A percentile compares a stretch with the other conserved stretches of the same genome.
These are phyloP conservation scores for Cercopithecus neglectus DNA, from an alignment of 2,797 vertebrate species.

Conservation along the genomic window DNA sequence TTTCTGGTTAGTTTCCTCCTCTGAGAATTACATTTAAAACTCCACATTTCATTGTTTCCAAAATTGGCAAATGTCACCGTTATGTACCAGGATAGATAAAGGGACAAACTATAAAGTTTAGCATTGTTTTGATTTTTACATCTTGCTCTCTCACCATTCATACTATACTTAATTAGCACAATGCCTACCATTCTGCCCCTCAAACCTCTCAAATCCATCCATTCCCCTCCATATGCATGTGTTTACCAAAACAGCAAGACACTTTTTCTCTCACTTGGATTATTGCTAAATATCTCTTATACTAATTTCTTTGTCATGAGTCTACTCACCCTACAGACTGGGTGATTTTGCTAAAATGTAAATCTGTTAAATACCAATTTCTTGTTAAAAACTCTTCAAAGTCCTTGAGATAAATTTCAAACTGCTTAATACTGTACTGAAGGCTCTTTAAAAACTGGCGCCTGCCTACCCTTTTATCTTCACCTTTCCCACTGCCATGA, in stretches of 20 bases:
- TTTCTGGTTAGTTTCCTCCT: background rate
- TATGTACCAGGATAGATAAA: background rate
- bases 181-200: background rate
- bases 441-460: background rate
- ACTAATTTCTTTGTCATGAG: background rate
- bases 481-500: background rate
- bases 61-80: background rate
- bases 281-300: background rate
- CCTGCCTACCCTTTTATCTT: background rate
- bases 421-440: background rate
- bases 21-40: background rate
- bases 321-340: background rate
- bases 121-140: background rate
- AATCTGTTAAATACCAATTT: background rate
- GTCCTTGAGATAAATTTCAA: background rate
- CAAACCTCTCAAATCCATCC: background rate
- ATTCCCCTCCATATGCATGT: background rate
- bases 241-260: background rate
- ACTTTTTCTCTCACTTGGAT: background rate
- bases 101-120: background rate
- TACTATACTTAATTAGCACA: background rate
- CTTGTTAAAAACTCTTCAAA: background rate
- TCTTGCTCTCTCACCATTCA: background rate
- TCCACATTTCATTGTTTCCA: background rate
- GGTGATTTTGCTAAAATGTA: background rate